Evolutionary conservation across 2,797 vertebrate species (phyloP), one percentile per base, ranked within the genome.

Genomic region (Oryzias sinensis): DNA sequence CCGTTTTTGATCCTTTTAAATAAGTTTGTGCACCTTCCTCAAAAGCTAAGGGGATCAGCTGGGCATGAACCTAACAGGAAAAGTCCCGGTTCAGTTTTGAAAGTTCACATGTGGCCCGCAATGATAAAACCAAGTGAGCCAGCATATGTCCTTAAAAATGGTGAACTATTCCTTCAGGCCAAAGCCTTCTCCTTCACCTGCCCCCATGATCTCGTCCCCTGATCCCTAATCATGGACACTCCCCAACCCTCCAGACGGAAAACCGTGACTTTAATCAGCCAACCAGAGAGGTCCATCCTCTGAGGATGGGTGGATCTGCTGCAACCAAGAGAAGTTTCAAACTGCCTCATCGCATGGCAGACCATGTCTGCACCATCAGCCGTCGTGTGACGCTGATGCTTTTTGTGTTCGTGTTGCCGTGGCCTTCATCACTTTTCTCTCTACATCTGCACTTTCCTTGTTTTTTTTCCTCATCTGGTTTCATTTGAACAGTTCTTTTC

Each of bases 281-380:
- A 80, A 75, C 79, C 49, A 67, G 62, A 77, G 62, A 13, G 49
- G 25, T 24, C 49, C 45, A 6, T 59, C 53, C 63, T 54, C 53
- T 8, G 16, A 45, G 57, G 41, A 52, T 46, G 44, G 5, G 50
- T 46, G 0, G 44, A 17, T 45, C 60, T 5, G 40, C 18, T 22
- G 14, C 7, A 16, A 33, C 49, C 58, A 44, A 18, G 2, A 59
- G n/a, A 68, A 17, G 47, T 49, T 68, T 65, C 59, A 56, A 51
- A 52, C 63, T 20, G 41, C 54, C 45, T 73, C 59, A 37, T 57
- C 50, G 67, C 76, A 85, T 62, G 70, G 64, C 74, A 33, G 29
- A 33, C 29, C 29, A 59, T 56, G 74, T 74, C 70, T 84, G 20
- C 42, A 5, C 14, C 42, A 43, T 15, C 16, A 15, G 42, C 42